Conservation (phyloP, 2,888 invertebrate genomes). For the Anthrax anthrax region DNA sequence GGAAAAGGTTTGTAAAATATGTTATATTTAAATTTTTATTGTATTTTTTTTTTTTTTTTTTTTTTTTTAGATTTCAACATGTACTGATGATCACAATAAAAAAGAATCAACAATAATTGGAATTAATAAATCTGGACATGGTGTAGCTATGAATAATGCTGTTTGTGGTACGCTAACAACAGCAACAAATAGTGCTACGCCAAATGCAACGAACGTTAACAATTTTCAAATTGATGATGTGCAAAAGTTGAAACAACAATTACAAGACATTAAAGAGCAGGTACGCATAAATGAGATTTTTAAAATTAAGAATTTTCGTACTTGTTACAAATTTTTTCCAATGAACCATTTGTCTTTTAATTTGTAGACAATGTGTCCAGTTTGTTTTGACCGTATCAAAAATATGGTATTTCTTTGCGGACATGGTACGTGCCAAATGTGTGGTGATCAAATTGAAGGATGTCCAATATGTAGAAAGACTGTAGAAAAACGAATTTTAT, state of each 20-base stretch:
- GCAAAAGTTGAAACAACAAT: constrained; percentile 80
- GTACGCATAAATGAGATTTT: constrained; percentile 36
- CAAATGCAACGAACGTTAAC: constrained; percentile 45
- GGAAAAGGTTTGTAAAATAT: constrained; percentile 21
- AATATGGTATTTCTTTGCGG: constrained; percentile 99
- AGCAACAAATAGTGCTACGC: constrained; percentile 10
- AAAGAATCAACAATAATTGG: constrained; percentile 19
- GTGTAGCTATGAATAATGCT: constrained; percentile 34
- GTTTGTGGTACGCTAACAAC: constrained; percentile 23
- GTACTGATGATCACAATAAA: constrained; percentile 17
- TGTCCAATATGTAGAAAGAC: constrained; percentile 96
- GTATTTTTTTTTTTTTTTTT: background rate
- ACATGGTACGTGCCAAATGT: constrained; percentile 96
- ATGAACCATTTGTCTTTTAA: background rate
- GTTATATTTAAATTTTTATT: too few relatives aligned
- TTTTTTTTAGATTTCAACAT: background rate
- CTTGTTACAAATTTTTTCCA: background rate
- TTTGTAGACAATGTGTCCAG: constrained; percentile 92
- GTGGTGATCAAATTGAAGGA: constrained; percentile 93
- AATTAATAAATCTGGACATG: constrained; percentile 28
- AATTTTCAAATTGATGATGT: constrained; percentile 64
- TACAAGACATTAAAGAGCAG: constrained; percentile 96
- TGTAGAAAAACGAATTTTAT: constrained; percentile 87
- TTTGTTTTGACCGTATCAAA: constrained; percentile 92
- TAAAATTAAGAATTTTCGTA: background rate